Evolutionary conservation across 2,113 vertebrate species (phyloP).

Genomic region (Cephalopterus ornatus): DNA sequence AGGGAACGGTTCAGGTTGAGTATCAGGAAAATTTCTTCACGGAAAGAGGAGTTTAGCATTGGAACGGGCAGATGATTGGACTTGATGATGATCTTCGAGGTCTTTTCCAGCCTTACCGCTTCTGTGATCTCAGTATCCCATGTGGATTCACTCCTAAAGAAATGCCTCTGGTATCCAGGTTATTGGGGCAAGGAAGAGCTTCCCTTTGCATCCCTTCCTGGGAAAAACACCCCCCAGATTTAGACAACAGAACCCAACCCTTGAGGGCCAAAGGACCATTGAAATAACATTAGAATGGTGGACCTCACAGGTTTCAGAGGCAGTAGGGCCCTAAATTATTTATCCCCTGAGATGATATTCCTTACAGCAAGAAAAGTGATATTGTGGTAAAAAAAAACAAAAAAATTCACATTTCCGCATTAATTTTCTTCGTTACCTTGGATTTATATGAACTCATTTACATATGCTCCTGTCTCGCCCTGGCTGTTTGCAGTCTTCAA

Average conservation of each 20-base stretch:
- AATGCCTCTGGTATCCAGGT: background rate
- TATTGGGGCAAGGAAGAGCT: rapidly evolving
- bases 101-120: background rate
- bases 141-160: background rate
- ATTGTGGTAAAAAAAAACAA: background rate
- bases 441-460: slow-evolving; percentile 58
- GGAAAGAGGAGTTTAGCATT: background rate
- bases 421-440: slow-evolving; percentile 56
- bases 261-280: background rate
- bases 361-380: background rate
- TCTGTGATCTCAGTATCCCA: background rate
- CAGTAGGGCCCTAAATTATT: background rate
- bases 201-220: background rate
- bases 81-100: background rate
- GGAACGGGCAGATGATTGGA: rapidly evolving
- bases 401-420: background rate
- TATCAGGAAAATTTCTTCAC: too few species aligned
- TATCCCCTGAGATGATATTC: background rate
- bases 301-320: background rate
- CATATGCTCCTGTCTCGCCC: slow-evolving; percentile 31
- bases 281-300: background rate
- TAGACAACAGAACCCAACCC: background rate
- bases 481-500: slow-evolving; percentile 61
- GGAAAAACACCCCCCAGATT: rapidly evolving
- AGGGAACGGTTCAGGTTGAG: background rate